Evolutionary conservation across 2,888 invertebrate genomes (phyloP).

Genomic region (Antheraea yamamai): DNA sequence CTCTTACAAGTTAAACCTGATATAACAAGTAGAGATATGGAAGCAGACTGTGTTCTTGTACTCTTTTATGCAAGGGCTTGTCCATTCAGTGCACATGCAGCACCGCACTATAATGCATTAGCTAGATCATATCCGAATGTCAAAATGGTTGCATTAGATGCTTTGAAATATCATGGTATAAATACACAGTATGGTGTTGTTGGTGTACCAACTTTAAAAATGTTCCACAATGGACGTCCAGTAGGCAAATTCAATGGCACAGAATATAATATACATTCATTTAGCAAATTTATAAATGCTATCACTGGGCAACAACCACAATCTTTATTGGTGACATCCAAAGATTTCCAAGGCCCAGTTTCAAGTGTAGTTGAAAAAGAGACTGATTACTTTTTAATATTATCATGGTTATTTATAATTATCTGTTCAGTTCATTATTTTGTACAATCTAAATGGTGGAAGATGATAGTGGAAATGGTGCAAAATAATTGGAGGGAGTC

Average conservation of each 20-base stretch:
- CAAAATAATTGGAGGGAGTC: constrained; percentile 94
- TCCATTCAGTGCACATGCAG: constrained; percentile 94
- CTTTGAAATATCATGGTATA: constrained; percentile 90
- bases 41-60: constrained; percentile 88
- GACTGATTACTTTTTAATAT: constrained; percentile 89
- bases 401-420: constrained; percentile 93
- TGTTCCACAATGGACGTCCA: constrained; percentile 94
- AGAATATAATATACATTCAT: constrained; percentile 89
- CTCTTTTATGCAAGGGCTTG: constrained; percentile 95
- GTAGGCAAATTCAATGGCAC: constrained; percentile 93
- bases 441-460: constrained; percentile 89
- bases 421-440: constrained; percentile 88
- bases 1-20: constrained; percentile 84
- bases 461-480: constrained; percentile 90
- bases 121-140: constrained; percentile 93
- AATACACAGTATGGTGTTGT: constrained; percentile 96
- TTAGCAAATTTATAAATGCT: constrained; percentile 88
- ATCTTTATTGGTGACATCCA: constrained; percentile 86
- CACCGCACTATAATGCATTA: constrained; percentile 94
- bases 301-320: constrained; percentile 87
- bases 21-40: constrained; percentile 84
- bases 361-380: constrained; percentile 88
- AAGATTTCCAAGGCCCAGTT: constrained; percentile 91
- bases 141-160: constrained; percentile 94
- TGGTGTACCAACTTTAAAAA: constrained; percentile 93